phyloP scores from a whole-genome alignment of 2,113 vertebrate genomes.

The Butorides virescens region DNA sequence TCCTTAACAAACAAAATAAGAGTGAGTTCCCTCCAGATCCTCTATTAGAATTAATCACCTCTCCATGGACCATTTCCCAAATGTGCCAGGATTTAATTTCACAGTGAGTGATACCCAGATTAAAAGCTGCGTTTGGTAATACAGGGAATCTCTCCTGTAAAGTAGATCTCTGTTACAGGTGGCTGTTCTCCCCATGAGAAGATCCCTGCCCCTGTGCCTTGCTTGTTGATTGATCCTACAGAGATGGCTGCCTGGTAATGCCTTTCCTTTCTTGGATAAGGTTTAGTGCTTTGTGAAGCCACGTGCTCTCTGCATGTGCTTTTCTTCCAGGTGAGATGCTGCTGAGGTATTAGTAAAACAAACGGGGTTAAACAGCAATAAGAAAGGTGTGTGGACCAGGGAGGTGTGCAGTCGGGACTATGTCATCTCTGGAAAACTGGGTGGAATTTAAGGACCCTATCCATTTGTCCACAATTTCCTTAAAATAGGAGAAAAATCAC shows the following conservation, averaged over 20 bases:
- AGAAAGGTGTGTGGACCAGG: too few relatives aligned
- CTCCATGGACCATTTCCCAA: slow-evolving; percentile 21
- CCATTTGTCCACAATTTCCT: neutral
- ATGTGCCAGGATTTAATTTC: slow-evolving; percentile 43
- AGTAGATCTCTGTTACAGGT: neutral
- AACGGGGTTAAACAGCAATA: neutral
- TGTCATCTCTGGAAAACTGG: neutral
- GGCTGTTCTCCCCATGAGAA: neutral
- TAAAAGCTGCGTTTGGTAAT: neutral
- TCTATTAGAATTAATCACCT: slow-evolving; percentile 18
- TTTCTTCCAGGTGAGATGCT: neutral
- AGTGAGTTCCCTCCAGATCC: neutral
- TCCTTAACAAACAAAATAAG: neutral
- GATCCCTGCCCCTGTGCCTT: neutral
- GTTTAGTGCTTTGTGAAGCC: neutral
- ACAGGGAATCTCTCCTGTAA: neutral
- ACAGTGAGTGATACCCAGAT: neutral
- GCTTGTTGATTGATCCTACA: neutral
- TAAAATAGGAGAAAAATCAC: neutral
- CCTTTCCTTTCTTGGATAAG: neutral
- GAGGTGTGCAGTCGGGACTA: neutral
- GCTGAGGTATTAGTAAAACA: neutral
- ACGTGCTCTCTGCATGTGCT: neutral
- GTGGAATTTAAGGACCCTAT: neutral
- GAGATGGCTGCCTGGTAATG: neutral